Evolutionary conservation across 2,113 vertebrate genomes (phyloP), one percentile per base, ranked within the genome.

Genomic region (Epinephelus lanceolatus): DNA sequence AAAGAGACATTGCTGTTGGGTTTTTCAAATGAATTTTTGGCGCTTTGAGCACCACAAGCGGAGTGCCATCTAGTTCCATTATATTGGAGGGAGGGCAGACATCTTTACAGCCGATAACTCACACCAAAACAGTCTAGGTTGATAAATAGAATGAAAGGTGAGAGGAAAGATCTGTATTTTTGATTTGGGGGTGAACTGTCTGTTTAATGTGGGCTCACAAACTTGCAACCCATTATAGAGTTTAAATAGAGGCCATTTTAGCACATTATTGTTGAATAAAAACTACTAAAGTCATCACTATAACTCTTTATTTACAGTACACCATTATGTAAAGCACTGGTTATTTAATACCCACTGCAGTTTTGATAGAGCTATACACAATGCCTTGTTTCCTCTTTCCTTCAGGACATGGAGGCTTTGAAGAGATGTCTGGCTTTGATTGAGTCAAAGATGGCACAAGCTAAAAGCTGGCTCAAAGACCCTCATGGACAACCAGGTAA

Each of bases 391-490:
- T 94, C 71, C 89, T 92, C 82, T 86, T 78, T 57, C 47, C 78
- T 71, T 80, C 94, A 99, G 98, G 98, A 99, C 78, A 98, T 97
- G 62, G 98, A 99, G 94, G 97, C 97, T 85, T 96, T 99, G 96
- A 99, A 97, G 94, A 97, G 98, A 94, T 97, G 96, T 8, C 77
- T 99, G 92, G 97, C 97, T 86, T 95, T 97, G 87, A 99, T 99
- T 88, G 98, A 99, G 93, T 97, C 97, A 55, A 99, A 98, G 94
- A 95, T 99, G 95, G 97, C 94, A 86, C 97, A 97, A 81, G 97
- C 97, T 80, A 99, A 99, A 95, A 95, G 93, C 69, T 99, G 98
- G 98, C 97, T 99, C 74, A 97, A 96, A 89, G 98, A 99, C 86
- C 97, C 98, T 62, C 96, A 94, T 61, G 97, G 96, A 87, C 95